Evolutionary conservation across 64 coral and sea anemone species (phyloP), one percentile per base, ranked within the genome.

Genomic region (Orbicella faveolata): DNA sequence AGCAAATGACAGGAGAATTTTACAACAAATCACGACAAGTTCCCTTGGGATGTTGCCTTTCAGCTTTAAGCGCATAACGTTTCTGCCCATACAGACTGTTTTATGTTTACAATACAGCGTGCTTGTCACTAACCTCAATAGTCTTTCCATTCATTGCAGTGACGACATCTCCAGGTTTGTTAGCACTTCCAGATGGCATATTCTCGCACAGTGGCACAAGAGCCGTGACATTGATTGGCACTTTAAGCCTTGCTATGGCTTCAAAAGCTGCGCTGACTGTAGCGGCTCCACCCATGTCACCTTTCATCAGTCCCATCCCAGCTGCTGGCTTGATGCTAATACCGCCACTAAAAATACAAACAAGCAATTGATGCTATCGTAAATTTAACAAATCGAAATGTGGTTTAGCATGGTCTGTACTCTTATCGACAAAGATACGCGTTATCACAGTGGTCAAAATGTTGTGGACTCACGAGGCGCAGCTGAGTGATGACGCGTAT

Each of bases 241-340:
- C 65, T 65, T 95, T 20, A 19, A 98, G 80, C 75, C 80, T 92
- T 86, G 79, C 84, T 90, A 98, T 95, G 35, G 94, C 93, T 91
- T 93, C 94, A 80, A 98, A 76, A 21, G 90, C 91, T 14, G 90
- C 94, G 85, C 88, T 89, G 7, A 95, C 93, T 66, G 96, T 93
- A 19, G 96, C 96, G 34, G 94, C 96, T 14, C 96, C 96, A n/a
- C 93, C 94, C 96, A 98, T 98, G 37, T 98, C 96, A 18, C 90
- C 96, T 52, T 95, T 98, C 96, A 98, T 98, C 76, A 61, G 65
- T 2, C 82, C 88, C 96, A 98, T 98, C 5, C 87, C 80, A 17
- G 84, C 88, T 36, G 96, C 62, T 12, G 96, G 96, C 54, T 98
- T 98, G 36, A 98, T 93, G 18, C 90, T 93, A 25, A 98, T 98